A percentile compares a stretch with the other conserved stretches of the same genome.
These are phyloP conservation scores for Bombus confusus DNA, from an alignment of 1,140 invertebrate species.

Conservation along the genomic window DNA sequence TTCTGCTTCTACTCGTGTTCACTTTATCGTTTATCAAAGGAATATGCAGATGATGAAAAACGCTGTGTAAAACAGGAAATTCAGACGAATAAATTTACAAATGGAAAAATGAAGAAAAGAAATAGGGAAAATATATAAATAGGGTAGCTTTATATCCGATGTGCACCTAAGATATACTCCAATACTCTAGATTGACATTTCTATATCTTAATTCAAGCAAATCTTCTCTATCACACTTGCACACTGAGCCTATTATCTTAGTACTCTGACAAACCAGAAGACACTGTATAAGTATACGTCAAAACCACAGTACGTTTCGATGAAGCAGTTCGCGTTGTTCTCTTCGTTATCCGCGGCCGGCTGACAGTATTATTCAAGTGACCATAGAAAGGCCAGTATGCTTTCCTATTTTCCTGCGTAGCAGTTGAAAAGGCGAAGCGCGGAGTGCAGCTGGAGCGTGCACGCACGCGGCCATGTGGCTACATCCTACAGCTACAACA, in stretches of 20 bases:
- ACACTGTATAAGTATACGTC: not conserved
- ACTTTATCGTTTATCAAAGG: not conserved
- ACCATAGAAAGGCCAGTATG: constrained; percentile 48
- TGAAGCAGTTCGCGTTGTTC: not conserved
- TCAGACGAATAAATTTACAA: too few relatives aligned
- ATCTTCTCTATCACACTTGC: too few relatives aligned
- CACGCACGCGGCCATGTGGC: constrained; percentile 62
- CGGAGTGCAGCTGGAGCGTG: constrained; percentile 25
- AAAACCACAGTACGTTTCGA: not conserved
- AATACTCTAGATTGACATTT: too few relatives aligned
- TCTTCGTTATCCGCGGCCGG: constrained; percentile 14
- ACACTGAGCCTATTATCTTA: not conserved
- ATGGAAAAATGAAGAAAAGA: not conserved
- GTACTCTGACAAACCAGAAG: not conserved
- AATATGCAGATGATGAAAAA: not conserved
- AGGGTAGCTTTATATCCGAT: too few relatives aligned
- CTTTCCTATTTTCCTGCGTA: constrained; percentile 63
- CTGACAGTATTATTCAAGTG: constrained; percentile 65
- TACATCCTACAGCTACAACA: constrained; percentile 66
- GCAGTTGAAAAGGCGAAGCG: constrained; percentile 63
- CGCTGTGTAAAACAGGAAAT: too few relatives aligned
- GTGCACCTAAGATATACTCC: too few relatives aligned
- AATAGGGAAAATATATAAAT: not conserved
- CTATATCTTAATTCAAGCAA: too few relatives aligned
- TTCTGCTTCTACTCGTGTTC: too few relatives aligned